Evolutionary conservation across 2,797 vertebrate species (phyloP).

Genomic region (Cercopithecus petaurista): DNA sequence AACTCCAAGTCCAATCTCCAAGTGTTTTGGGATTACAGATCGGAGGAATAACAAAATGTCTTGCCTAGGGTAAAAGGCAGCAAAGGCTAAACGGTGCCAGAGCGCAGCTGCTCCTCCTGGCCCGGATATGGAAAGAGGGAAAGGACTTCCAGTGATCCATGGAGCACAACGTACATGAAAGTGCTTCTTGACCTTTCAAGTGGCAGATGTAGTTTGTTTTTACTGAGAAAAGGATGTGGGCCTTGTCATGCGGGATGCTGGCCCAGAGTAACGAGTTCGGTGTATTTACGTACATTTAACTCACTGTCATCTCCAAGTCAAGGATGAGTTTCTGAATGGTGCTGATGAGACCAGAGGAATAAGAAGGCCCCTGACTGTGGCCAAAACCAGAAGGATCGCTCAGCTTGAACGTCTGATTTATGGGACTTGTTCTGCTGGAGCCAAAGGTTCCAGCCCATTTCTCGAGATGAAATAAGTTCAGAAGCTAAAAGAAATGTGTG

Average conservation of each 20-base stretch:
- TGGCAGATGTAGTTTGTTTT: background rate
- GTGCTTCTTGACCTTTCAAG: background rate
- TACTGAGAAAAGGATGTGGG: background rate
- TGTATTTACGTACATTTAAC: fast-evolving
- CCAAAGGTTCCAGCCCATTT: background rate
- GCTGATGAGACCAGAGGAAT: background rate
- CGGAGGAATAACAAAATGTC: fast-evolving
- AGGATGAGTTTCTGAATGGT: fast-evolving
- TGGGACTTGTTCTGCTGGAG: background rate
- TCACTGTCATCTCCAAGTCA: fast-evolving
- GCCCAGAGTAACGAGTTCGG: fast-evolving
- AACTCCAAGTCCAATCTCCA: background rate
- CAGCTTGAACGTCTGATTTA: background rate
- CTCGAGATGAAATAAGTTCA: background rate
- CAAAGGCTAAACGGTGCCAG: fast-evolving
- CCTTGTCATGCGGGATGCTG: fast-evolving
- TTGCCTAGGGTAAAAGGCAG: fast-evolving
- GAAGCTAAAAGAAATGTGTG: background rate
- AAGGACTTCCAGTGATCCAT: fast-evolving
- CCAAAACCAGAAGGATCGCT: fast-evolving
- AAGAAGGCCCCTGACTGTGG: fast-evolving
- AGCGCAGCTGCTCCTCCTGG: background rate
- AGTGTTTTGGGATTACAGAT: fast-evolving
- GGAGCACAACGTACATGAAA: fast-evolving
- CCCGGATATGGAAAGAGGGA: fast-evolving